phyloP scores from a whole-genome alignment of 1,140 invertebrate genomes.

The Watersipora subatra region DNA sequence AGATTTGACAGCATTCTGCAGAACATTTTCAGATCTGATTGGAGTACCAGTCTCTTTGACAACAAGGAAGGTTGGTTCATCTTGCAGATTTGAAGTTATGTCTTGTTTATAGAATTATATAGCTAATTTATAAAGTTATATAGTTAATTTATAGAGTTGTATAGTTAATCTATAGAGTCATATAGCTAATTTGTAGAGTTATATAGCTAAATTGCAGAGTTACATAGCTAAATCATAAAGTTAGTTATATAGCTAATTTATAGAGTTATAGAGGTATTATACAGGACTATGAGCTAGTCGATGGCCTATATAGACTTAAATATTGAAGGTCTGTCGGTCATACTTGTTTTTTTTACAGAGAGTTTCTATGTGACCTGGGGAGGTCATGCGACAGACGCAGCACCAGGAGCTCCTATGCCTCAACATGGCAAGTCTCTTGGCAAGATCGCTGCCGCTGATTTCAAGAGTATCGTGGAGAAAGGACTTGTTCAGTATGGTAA shows the following conservation, averaged over 20 bases:
- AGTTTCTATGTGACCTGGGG: constrained; percentile 42
- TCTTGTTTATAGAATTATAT: neutral
- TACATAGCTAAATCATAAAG: too few species aligned
- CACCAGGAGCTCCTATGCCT: constrained; percentile 36
- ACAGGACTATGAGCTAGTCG: too few species aligned
- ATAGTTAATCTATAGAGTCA: neutral
- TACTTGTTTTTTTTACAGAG: constrained; percentile 16
- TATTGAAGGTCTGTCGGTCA: too few species aligned
- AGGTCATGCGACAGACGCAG: constrained; percentile 22
- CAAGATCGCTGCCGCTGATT: constrained; percentile 45
- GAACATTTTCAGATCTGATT: constrained; percentile 42
- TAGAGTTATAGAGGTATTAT: too few species aligned
- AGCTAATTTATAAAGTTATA: neutral
- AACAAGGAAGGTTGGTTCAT: constrained; percentile 30
- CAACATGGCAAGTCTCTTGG: constrained; percentile 46
- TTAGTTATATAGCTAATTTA: too few species aligned
- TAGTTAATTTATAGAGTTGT: neutral
- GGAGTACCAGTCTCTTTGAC: constrained; percentile 41
- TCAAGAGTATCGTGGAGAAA: constrained; percentile 50
- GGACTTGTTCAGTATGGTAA: constrained; percentile 55
- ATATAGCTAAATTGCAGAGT: too few species aligned
- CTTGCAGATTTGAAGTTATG: constrained; percentile 1
- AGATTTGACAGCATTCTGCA: constrained; percentile 54
- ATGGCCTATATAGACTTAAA: too few species aligned
- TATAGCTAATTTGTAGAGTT: too few species aligned